A percentile compares a stretch with the other conserved stretches of the same genome.
phyloP scores from a whole-genome alignment of 1,140 invertebrate genomes.

The Drosophila littoralis region DNA sequence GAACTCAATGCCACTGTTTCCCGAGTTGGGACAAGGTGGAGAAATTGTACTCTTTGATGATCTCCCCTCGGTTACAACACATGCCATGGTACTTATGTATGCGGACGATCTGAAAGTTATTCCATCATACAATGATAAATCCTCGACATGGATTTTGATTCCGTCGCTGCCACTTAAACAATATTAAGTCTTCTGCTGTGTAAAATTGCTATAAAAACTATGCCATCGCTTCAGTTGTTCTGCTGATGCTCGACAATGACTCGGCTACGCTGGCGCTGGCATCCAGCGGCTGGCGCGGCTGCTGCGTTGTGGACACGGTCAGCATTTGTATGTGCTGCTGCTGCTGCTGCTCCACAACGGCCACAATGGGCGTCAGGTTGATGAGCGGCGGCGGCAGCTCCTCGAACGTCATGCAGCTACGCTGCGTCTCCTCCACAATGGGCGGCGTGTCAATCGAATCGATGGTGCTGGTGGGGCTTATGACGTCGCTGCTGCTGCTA shows the following conservation, averaged over 20 bases:
- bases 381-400: constrained; percentile 64
- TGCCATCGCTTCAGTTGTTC: constrained; percentile 11
- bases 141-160: constrained; percentile 38
- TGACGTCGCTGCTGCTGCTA: background rate
- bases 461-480: constrained; percentile 16
- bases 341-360: constrained; percentile 55
- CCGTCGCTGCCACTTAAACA: constrained; percentile 61
- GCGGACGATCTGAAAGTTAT: too few species aligned
- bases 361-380: constrained; percentile 74
- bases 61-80: too few species aligned
- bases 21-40: too few species aligned
- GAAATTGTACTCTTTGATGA: too few species aligned
- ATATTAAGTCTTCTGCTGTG: constrained; percentile 82
- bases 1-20: too few species aligned
- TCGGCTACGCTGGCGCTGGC: constrained; percentile 21
- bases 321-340: constrained; percentile 8
- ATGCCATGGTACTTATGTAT: too few species aligned
- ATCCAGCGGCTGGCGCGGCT: constrained; percentile 63
- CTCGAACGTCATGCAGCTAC: constrained; percentile 68
- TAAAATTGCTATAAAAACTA: constrained; percentile 81
- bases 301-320: constrained; percentile 30
- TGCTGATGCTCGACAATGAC: constrained; percentile 7
- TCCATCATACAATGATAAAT: constrained; percentile 4
- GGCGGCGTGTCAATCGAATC: constrained; percentile 76
- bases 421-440: constrained; percentile 68